Conservation (phyloP, 2,888 invertebrate species). For the Scaptomyza reducta region DNA sequence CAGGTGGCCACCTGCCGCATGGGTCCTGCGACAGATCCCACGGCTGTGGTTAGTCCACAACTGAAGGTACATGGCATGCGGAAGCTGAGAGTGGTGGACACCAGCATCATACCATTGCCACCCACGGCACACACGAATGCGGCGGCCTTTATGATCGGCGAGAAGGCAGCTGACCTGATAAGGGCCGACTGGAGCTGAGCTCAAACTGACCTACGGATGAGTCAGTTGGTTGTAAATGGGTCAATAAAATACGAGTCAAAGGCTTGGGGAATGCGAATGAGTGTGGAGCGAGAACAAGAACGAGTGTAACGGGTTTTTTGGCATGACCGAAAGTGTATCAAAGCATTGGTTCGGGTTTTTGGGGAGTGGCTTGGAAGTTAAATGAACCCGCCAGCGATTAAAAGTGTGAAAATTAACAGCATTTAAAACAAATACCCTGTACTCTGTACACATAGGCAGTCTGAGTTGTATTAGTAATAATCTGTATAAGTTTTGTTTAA, state of each 20-base stretch:
- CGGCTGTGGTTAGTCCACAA: constrained; percentile 88
- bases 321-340: constrained; percentile 3
- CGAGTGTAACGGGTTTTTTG: constrained; percentile 51
- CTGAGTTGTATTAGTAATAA: not conserved
- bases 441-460: not conserved
- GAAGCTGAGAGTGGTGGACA: constrained; percentile 88
- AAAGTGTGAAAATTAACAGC: constrained; percentile 31
- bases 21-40: constrained; percentile 87
- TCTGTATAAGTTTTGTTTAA: not conserved
- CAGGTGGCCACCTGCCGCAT: constrained; percentile 89
- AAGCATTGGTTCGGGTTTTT: constrained; percentile 13
- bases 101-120: constrained; percentile 88
- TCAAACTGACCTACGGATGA: not conserved
- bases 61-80: constrained; percentile 87
- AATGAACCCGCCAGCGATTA: constrained; percentile 35
- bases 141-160: constrained; percentile 89
- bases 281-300: constrained; percentile 39
- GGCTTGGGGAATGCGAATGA: constrained; percentile 23
- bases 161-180: constrained; percentile 89
- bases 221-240: constrained; percentile 44
- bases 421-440: constrained; percentile 30
- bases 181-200: constrained; percentile 54
- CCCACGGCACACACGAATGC: constrained; percentile 89
- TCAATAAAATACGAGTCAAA: constrained; percentile 58
- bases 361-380: constrained; percentile 21